Base-by-base conservation (phyloP, 2,797 vertebrate species). In the Neosalanx taihuensis region DNA sequence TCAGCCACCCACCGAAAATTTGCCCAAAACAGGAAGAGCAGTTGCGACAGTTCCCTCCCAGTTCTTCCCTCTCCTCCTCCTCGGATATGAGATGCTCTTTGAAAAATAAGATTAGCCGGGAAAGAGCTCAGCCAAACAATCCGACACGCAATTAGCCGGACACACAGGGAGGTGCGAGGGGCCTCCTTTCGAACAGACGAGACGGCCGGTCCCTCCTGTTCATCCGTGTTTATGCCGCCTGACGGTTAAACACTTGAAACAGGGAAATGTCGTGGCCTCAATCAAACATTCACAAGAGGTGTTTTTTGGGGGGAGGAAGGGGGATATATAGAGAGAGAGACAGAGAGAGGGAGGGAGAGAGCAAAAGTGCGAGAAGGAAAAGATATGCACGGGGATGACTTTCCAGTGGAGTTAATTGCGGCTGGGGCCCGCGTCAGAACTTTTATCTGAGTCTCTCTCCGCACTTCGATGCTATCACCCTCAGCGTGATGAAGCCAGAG, bases 321-420 rank as follows among this genome's bases (percentile, higher is more conserved):
- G 41, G 51, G 51, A 56, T 17, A 56, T 17, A 56, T 56, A 65
- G 64, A 23, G 4, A 18, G 31, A 65, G 64, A 46, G 63, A 64
- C 3, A 12, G 62, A 37, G 61, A 33, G 23, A 64, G 33, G 35
- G 33, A 64, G 26, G 9, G 41, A n/a, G 56, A 58, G 56, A 58
- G 56, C 4, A n/a, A 56, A 20, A 58, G n/a, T 6, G n/a, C 20
- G 4, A 26, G 20, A 26, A 60, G 26, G 29, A 26, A 60, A 29
- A 29, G 26, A 60, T 23, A 29, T 60, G 23, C 58, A 60, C 23
- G 29, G 20, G 17, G 56, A 58, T 58, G 56, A 58, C 10, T 58
- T 58, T 26, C 58, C 58, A 60, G 20, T 6, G 56, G 56, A 46
- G 63, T 31, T 63, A 63, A 63, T 63, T 63, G 61, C 61, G 17